These are phyloP conservation scores for Deilephila porcellus DNA, from an alignment of 2,888 invertebrate genomes.

Conservation along the genomic window DNA sequence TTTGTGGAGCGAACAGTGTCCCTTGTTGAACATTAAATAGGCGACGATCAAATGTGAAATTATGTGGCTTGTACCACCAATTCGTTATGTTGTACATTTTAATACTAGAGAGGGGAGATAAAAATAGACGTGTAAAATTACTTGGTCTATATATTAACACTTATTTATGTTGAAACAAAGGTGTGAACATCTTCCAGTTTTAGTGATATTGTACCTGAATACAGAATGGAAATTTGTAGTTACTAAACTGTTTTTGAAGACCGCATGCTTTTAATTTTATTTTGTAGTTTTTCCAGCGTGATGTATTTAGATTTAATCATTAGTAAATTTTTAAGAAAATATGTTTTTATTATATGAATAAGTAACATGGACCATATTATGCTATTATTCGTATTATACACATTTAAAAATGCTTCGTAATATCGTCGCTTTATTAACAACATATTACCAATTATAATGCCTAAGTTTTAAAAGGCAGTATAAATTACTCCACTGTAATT, in stretches of 20 bases:
- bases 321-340: no score
- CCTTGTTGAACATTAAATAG: constrained; percentile 48
- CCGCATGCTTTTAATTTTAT: not conserved
- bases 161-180: constrained; percentile 7
- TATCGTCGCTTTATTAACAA: no score
- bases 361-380: no score
- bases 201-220: not conserved
- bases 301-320: no score
- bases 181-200: constrained; percentile 2
- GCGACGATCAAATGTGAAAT: constrained; percentile 60
- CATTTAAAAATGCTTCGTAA: no score
- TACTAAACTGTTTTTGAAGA: not conserved
- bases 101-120: constrained; percentile 20
- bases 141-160: constrained; percentile 25
- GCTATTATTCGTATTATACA: no score
- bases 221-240: not conserved
- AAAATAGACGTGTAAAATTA: constrained; percentile 30
- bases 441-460: no score
- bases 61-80: constrained; percentile 57
- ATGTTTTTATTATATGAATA: no score
- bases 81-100: constrained; percentile 13
- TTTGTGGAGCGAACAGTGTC: constrained; percentile 58
- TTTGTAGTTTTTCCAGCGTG: not conserved
- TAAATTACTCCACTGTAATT: not conserved
- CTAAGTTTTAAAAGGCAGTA: not conserved